Percentiles rank a stretch among this genome's conserved stretches.
phyloP scores from a whole-genome alignment of 92 coral and sea anemone species.

The Zoanthus sociatus region DNA sequence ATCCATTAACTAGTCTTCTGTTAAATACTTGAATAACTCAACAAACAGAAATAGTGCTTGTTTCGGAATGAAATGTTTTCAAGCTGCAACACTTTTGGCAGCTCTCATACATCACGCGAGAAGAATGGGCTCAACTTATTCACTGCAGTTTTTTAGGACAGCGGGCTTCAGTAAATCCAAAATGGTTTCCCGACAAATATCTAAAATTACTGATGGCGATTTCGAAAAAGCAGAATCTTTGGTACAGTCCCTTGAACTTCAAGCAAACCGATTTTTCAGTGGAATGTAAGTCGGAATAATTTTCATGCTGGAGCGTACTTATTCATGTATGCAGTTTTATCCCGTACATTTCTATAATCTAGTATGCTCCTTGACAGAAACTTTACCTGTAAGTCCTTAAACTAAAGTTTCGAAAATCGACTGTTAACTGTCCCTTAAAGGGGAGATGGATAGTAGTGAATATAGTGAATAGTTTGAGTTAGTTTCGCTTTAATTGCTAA shows the following conservation, averaged over 20 bases:
- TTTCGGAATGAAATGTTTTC: not conserved
- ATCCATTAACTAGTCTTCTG: too few relatives aligned
- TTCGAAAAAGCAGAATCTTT: slow-evolving; percentile 76
- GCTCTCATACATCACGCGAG: slow-evolving; percentile 20
- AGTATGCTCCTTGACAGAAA: too few relatives aligned
- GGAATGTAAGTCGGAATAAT: slow-evolving; percentile 78
- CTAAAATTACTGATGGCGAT: slow-evolving; percentile 57
- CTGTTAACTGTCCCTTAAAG: too few relatives aligned
- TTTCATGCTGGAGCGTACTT: too few relatives aligned
- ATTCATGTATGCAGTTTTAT: too few relatives aligned
- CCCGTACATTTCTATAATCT: too few relatives aligned
- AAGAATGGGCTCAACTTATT: not conserved
- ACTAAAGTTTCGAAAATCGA: too few relatives aligned
- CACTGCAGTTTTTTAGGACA: slow-evolving; percentile 11
- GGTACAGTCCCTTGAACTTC: slow-evolving; percentile 80
- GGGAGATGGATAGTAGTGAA: too few relatives aligned
- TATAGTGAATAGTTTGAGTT: too few relatives aligned
- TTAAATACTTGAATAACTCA: not conserved
- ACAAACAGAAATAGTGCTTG: not conserved
- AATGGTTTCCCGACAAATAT: slow-evolving; percentile 65
- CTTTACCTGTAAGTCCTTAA: too few relatives aligned
- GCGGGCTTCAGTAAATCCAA: slow-evolving; percentile 57
- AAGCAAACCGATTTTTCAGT: slow-evolving; percentile 87
- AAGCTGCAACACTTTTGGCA: slow-evolving; percentile 20
- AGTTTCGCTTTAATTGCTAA: too few relatives aligned